Percentiles rank a stretch among this genome's conserved stretches.
Evolutionary conservation across 2,888 invertebrate species (phyloP).

Genomic region (Galeruca laticollis): DNA sequence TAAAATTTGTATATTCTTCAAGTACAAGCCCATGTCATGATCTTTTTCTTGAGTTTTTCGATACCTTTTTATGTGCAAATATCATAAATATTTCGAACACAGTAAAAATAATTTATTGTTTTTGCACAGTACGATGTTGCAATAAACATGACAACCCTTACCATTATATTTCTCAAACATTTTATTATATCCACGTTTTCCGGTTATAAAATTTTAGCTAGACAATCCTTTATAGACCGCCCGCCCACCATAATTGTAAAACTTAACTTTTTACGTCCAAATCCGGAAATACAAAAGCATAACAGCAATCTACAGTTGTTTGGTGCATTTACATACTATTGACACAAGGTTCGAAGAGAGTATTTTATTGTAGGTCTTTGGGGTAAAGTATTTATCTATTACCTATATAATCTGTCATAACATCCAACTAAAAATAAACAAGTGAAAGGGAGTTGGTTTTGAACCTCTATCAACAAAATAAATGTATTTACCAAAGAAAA

Average conservation of each 20-base stretch:
- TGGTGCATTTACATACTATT: neutral
- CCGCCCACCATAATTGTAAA: neutral
- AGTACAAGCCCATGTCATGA: no score
- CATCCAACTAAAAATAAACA: neutral
- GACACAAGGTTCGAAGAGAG: neutral
- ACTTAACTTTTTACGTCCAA: neutral
- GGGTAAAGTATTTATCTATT: neutral
- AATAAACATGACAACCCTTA: no score
- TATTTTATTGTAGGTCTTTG: neutral
- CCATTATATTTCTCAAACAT: no score
- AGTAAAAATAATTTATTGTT: no score
- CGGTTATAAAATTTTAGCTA: neutral
- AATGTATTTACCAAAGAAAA: neutral
- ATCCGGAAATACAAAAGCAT: neutral
- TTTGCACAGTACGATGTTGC: no score
- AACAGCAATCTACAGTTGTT: neutral
- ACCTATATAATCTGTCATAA: neutral
- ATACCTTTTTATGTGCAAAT: no score
- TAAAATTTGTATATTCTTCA: no score
- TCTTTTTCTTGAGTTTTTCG: no score
- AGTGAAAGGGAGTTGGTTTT: neutral
- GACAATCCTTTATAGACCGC: neutral
- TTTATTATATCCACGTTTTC: neutral
- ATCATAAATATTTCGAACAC: no score
- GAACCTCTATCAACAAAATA: neutral